These are phyloP conservation scores for Lobophora halterata DNA, from an alignment of 2,888 invertebrate species.

Conservation along the genomic window DNA sequence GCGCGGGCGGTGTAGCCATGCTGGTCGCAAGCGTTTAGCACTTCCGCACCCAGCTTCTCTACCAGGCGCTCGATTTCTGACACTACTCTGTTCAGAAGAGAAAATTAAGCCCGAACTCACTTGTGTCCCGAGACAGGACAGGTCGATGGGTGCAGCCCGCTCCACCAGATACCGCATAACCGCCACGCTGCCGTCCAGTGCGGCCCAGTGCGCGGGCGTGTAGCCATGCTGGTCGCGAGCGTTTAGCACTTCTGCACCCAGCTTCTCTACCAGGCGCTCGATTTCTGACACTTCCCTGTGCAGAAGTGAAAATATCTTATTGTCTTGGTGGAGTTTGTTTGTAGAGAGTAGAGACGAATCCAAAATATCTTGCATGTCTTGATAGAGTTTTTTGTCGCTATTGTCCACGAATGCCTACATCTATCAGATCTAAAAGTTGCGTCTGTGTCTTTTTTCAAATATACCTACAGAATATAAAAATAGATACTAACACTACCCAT, in stretches of 20 bases:
- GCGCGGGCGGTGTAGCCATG: slow-evolving; percentile 96
- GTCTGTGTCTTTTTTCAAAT: too few relatives aligned
- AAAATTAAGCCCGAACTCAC: too few relatives aligned
- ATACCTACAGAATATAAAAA: too few relatives aligned
- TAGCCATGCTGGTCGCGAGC: slow-evolving; percentile 95
- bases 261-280: slow-evolving; percentile 90
- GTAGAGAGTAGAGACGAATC: too few relatives aligned
- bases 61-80: slow-evolving; percentile 91
- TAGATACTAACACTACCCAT: too few relatives aligned
- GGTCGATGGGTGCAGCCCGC: slow-evolving; percentile 90
- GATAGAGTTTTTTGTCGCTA: too few relatives aligned
- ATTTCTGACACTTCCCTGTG: slow-evolving; percentile 90
- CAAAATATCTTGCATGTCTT: too few relatives aligned
- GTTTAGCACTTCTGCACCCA: slow-evolving; percentile 87
- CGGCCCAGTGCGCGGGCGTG: slow-evolving; percentile 96
- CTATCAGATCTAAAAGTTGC: too few relatives aligned
- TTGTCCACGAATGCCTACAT: too few relatives aligned
- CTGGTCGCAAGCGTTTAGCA: slow-evolving; percentile 90
- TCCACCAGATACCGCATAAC: slow-evolving; percentile 93
- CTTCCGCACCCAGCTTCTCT: slow-evolving; percentile 89
- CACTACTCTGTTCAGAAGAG: slow-evolving; percentile 91
- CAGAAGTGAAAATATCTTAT: slow-evolving; percentile 15
- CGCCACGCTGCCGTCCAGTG: slow-evolving; percentile 93
- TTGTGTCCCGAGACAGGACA: slow-evolving; percentile 92
- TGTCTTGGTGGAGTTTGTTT: not conserved